phyloP scores from a whole-genome alignment of 1,140 invertebrate genomes.

The Micrasema minimum region DNA sequence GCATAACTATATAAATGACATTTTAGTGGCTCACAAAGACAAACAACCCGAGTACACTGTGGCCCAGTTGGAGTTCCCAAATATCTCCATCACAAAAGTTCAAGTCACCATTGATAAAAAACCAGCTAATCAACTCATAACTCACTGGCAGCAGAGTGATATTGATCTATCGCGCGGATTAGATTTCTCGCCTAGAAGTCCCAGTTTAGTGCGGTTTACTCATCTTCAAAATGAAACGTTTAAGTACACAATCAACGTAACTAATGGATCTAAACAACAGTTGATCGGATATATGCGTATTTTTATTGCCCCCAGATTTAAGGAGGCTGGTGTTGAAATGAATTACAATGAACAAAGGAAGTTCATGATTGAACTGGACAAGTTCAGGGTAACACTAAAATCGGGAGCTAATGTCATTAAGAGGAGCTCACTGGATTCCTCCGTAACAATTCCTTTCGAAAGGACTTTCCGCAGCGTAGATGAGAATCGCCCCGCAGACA shows the following conservation, averaged over 20 bases:
- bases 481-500: constrained; percentile 64
- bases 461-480: constrained; percentile 74
- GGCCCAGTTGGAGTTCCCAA: constrained; percentile 68
- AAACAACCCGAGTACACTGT: constrained; percentile 72
- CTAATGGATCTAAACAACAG: constrained; percentile 64
- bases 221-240: constrained; percentile 81
- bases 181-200: constrained; percentile 78
- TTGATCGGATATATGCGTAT: constrained; percentile 78
- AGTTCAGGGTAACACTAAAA: constrained; percentile 72
- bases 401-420: constrained; percentile 73
- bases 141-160: constrained; percentile 81
- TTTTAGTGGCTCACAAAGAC: constrained; percentile 81
- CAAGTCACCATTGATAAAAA: constrained; percentile 63
- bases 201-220: constrained; percentile 74
- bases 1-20: constrained; percentile 82
- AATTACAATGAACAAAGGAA: constrained; percentile 73
- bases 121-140: constrained; percentile 68
- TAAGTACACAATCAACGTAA: constrained; percentile 72
- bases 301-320: constrained; percentile 76
- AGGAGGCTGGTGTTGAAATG: constrained; percentile 75
- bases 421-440: constrained; percentile 72
- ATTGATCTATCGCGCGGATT: constrained; percentile 79
- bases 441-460: constrained; percentile 80
- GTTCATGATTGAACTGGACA: constrained; percentile 83
- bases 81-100: constrained; percentile 69